Evolutionary conservation across 2,888 invertebrate species (phyloP).

Genomic region (Cremastobaeus sp.): DNA sequence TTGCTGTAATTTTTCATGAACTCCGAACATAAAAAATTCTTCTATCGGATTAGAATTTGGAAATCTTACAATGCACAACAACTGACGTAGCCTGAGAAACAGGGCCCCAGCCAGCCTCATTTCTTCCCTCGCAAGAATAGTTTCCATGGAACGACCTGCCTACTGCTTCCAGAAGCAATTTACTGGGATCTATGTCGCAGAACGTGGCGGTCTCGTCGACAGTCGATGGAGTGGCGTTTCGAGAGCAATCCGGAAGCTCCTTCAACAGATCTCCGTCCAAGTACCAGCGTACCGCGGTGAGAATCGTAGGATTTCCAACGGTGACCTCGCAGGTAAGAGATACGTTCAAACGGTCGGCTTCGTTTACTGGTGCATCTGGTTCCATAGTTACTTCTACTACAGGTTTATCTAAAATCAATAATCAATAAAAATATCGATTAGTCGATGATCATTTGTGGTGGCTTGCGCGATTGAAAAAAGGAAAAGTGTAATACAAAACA

Average conservation of each 20-base stretch:
- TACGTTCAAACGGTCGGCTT: slow-evolving; percentile 88
- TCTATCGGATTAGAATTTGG: too few relatives aligned
- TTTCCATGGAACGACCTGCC: slow-evolving; percentile 94
- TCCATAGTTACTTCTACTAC: slow-evolving; percentile 88
- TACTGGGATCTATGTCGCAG: slow-evolving; percentile 92
- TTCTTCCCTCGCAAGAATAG: slow-evolving; percentile 94
- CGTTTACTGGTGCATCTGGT: slow-evolving; percentile 87
- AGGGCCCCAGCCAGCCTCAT: slow-evolving; percentile 92
- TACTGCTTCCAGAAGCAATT: slow-evolving; percentile 90
- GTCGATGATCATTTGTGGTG: too few relatives aligned
- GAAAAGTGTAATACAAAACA: neutral
- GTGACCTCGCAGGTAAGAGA: slow-evolving; percentile 89
- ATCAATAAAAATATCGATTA: too few relatives aligned
- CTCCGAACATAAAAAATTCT: too few relatives aligned
- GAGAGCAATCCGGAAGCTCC: slow-evolving; percentile 90
- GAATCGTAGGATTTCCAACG: slow-evolving; percentile 87
- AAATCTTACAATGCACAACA: slow-evolving; percentile 87
- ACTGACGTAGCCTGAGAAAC: slow-evolving; percentile 88
- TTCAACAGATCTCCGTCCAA: slow-evolving; percentile 89
- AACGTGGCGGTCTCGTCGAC: slow-evolving; percentile 80
- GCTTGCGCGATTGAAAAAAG: too few relatives aligned
- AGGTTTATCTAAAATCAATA: slow-evolving; percentile 83
- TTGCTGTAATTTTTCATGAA: too few relatives aligned
- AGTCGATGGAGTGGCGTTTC: slow-evolving; percentile 72
- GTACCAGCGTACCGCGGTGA: slow-evolving; percentile 91